Evolutionary conservation across 2,113 vertebrate species (phyloP), one percentile per base, ranked within the genome.

Genomic region (Bambusicola thoracicus): DNA sequence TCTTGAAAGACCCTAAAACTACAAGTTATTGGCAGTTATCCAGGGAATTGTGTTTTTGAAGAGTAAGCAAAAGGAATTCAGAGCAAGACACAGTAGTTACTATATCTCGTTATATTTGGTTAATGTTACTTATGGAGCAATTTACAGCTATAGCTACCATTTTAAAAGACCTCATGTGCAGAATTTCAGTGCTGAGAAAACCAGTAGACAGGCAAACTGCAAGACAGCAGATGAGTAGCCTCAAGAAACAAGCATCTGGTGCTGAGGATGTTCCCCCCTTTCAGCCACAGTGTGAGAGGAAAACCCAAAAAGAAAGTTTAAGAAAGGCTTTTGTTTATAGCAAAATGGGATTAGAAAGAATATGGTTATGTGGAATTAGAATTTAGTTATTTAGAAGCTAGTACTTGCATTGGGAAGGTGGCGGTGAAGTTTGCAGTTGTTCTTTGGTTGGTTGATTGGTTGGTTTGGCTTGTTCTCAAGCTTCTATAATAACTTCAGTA

Each of bases 331-430:
- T 59, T 70, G 3, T 44, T 49, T 72, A 10, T 34, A 76, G 19
- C 78, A 76, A 76, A 40, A 13, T 24, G 3, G 19, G 79, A 79
- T 40, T 41, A 74, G 30, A 67, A 67, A 81, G 1, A 59, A 27
- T 0, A 0, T 51, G 29, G 69, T 13, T 8, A 16, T 11, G 4
- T 14, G 34, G 3, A 19, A 44, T 38, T 24, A 59, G 14, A 49
- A 65, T 25, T 61, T 38, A 6, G 1, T 51, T 76, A 77, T 36
- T 21, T 48, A 34, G 16, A 74, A 90, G 1, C 8, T 27, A 30
- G 2, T 13, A 1, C 13, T 83, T 62, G 3, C 41, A 32, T 51
- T 69, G 3, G 2, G 0, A 17, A 55, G 53, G 5, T 9, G 9
- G 10, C 6, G 36, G 59, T 25, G 51, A 53, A 29, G 27, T 16